A percentile compares a stretch with the other conserved stretches of the same genome.
Conservation (phyloP, 1,140 invertebrate genomes). For the Caerostris darwini region DNA sequence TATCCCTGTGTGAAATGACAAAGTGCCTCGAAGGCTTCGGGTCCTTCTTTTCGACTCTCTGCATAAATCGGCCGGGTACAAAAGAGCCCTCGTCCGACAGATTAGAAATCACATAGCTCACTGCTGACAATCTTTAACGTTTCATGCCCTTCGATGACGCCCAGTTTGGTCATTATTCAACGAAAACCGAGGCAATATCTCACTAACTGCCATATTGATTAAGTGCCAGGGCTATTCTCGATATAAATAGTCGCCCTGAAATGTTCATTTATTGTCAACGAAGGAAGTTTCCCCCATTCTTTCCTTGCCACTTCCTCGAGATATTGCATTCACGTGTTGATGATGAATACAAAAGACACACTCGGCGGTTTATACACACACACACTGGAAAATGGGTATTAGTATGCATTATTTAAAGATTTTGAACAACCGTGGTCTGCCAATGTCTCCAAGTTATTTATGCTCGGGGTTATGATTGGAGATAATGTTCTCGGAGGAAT, state of each 20-base stretch:
- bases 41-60: slow-evolving; percentile 14
- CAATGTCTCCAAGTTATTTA: slow-evolving; percentile 22
- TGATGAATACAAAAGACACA: slow-evolving; percentile 26
- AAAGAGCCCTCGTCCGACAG: slow-evolving; percentile 40
- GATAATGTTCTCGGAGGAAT: neutral
- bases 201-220: slow-evolving; percentile 74
- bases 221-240: slow-evolving; percentile 65
- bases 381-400: slow-evolving; percentile 63
- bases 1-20: neutral
- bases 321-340: slow-evolving; percentile 73
- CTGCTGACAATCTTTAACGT: slow-evolving; percentile 63
- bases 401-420: slow-evolving; percentile 73
- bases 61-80: slow-evolving; percentile 7
- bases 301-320: slow-evolving; percentile 21
- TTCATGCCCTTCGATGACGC: slow-evolving; percentile 50
- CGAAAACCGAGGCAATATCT: slow-evolving; percentile 60
- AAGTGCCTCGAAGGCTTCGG: neutral
- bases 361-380: slow-evolving; percentile 24
- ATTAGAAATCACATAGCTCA: slow-evolving; percentile 65
- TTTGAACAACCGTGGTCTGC: neutral
- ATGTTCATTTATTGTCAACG: slow-evolving; percentile 72
- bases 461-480: slow-evolving; percentile 29
- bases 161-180: slow-evolving; percentile 66
- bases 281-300: neutral
- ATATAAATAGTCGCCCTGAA: slow-evolving; percentile 60